Conservation (phyloP, 2,888 invertebrate species). For the Limnephilus marmoratus region DNA sequence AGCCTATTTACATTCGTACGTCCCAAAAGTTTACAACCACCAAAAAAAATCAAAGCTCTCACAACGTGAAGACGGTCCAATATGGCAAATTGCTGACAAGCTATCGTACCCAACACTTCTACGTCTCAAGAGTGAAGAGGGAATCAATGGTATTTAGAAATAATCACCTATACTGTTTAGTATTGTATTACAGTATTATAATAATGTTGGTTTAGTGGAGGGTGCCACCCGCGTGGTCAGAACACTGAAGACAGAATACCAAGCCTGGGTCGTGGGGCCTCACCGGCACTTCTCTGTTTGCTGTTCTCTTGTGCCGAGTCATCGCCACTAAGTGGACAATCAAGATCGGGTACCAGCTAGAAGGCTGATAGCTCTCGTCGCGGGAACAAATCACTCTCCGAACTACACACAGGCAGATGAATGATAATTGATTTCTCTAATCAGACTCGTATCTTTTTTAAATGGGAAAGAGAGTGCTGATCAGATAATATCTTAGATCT, state of each 20-base stretch:
- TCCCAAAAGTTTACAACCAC: background rate
- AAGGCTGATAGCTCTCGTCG: constrained; percentile 26
- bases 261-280: background rate
- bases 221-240: constrained; percentile 44
- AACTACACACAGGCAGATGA: constrained; percentile 4
- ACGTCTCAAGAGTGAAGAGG: background rate
- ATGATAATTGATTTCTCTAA: constrained; percentile 38
- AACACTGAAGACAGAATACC: background rate
- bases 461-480: background rate
- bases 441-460: background rate
- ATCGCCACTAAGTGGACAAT: constrained; percentile 59
- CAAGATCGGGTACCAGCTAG: background rate
- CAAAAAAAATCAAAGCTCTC: background rate
- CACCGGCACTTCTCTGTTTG: background rate
- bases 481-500: background rate
- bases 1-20: background rate
- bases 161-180: background rate
- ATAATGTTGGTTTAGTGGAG: background rate
- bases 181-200: constrained; percentile 16
- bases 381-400: constrained; percentile 44
- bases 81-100: background rate
- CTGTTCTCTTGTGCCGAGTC: constrained; percentile 49
- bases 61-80: background rate
- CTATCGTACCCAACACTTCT: background rate
- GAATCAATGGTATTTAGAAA: background rate